Conservation (phyloP, 2,113 vertebrate genomes). For the Anolis carolinensis region DNA sequence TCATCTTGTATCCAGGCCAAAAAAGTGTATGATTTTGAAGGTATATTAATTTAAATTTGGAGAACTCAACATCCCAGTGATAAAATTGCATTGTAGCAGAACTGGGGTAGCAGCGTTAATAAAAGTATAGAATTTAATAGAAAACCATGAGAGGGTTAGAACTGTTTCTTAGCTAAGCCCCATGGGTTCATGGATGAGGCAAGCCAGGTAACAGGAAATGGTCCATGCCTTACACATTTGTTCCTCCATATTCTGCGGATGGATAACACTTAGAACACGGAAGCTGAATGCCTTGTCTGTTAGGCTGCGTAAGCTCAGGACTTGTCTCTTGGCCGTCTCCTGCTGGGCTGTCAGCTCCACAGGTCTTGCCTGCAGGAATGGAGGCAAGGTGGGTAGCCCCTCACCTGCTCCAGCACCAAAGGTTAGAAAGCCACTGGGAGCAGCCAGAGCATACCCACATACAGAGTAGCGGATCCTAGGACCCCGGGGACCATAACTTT, state of each 20-base stretch:
- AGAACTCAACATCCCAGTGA: too few species aligned
- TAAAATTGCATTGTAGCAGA: not conserved
- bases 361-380: conserved; percentile 21
- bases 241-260: conserved; percentile 46
- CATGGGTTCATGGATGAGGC: conserved; percentile 54
- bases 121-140: not conserved
- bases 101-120: too few species aligned
- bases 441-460: conserved; percentile 41
- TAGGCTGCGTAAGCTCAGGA: conserved; percentile 54
- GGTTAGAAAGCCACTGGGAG: conserved; percentile 45
- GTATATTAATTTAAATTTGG: not conserved
- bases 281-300: conserved; percentile 50
- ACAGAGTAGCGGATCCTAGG: conserved; percentile 32
- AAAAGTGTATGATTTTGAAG: not conserved
- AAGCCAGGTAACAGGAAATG: conserved; percentile 57
- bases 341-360: conserved; percentile 16
- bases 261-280: conserved; percentile 42
- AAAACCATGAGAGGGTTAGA: fast-evolving
- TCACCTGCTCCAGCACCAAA: conserved; percentile 22
- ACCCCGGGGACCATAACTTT: not conserved
- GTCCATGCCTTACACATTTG: conserved; percentile 52
- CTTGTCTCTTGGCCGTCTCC: conserved; percentile 33
- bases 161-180: conserved; percentile 29
- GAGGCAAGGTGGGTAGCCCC: conserved; percentile 11
- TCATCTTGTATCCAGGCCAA: not conserved